Percentiles rank a stretch among this genome's conserved stretches.
Evolutionary conservation across 2,113 vertebrate genomes (phyloP).

Genomic region (Pedionomus torquatus): DNA sequence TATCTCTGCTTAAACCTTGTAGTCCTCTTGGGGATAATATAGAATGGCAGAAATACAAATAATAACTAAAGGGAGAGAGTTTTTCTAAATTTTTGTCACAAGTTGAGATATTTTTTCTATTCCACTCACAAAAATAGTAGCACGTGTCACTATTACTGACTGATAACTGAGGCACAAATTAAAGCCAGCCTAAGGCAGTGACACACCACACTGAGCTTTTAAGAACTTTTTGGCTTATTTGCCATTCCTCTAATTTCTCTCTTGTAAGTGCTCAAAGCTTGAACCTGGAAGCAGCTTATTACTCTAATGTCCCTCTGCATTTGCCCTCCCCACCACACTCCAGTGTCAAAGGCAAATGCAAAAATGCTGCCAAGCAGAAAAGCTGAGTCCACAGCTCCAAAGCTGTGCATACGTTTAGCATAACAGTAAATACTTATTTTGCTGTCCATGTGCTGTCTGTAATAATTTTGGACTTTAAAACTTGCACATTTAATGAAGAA

Average conservation of each 20-base stretch:
- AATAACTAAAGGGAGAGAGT: not conserved
- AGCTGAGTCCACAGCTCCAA: not conserved
- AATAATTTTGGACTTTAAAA: not conserved
- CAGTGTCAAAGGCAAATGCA: not conserved
- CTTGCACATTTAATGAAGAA: not conserved
- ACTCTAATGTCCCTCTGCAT: not conserved
- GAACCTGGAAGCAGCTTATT: not conserved
- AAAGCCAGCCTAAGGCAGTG: not conserved
- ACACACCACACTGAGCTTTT: not conserved
- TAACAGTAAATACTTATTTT: not conserved
- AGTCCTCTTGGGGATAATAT: not conserved
- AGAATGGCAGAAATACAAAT: not conserved
- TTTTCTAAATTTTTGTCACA: not conserved
- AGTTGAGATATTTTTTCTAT: not conserved
- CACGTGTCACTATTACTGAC: not conserved
- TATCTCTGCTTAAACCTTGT: not conserved
- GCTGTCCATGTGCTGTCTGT: not conserved
- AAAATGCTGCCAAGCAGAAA: not conserved
- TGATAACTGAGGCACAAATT: rapidly evolving
- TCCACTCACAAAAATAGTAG: not conserved
- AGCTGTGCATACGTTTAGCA: not conserved
- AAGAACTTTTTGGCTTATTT: not conserved
- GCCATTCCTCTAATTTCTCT: not conserved
- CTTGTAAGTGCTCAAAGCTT: not conserved
- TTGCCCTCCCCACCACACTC: not conserved